phyloP scores from a whole-genome alignment of 92 coral and sea anemone species.

The Palythoa caribaeorum region DNA sequence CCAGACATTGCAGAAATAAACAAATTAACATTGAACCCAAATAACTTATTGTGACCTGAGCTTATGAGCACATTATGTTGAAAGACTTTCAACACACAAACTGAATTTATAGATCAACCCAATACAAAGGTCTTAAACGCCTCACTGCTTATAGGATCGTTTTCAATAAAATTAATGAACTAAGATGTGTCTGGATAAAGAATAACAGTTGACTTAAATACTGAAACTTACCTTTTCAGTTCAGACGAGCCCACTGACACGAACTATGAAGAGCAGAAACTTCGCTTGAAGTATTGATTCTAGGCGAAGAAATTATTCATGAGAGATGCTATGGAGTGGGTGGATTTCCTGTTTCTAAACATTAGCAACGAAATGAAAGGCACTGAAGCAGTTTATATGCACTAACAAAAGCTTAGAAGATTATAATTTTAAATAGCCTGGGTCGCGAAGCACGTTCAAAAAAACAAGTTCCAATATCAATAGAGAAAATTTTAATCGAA shows the following conservation, averaged over 20 bases:
- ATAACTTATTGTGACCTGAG: not conserved
- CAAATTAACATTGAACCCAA: not conserved
- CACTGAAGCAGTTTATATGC: not conserved
- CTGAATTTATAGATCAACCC: not conserved
- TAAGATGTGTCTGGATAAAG: not conserved
- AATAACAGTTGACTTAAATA: not conserved
- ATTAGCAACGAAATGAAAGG: not conserved
- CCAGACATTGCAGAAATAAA: not conserved
- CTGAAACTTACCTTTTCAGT: not conserved
- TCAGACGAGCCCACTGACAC: not conserved
- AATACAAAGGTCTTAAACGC: not conserved
- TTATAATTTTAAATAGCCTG: not conserved
- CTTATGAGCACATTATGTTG: not conserved
- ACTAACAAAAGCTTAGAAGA: not conserved
- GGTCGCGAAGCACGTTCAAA: not conserved
- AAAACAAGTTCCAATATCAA: slow-evolving; percentile 13
- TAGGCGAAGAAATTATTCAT: not conserved
- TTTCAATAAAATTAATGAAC: not conserved
- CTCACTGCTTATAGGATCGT: not conserved
- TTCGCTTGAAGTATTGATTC: not conserved
- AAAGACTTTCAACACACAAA: not conserved
- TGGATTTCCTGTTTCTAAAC: slow-evolving; percentile 16
- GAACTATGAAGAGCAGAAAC: not conserved
- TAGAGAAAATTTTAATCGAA: no score
- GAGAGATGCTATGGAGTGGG: not conserved